Conservation (phyloP, 2,888 invertebrate species). For the Drosophila ezoana region DNA sequence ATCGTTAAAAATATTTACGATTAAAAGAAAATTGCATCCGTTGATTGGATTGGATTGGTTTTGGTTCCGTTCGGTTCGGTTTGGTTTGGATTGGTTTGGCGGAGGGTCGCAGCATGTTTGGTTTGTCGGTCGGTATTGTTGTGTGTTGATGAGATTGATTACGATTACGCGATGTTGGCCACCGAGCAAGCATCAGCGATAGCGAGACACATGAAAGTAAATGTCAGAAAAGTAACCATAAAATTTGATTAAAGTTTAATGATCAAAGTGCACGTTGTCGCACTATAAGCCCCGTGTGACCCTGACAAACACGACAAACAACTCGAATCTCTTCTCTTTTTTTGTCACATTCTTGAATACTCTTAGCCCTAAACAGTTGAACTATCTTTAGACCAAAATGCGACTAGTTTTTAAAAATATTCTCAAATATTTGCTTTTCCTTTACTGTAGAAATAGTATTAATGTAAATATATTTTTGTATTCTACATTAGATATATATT, state of each 20-base stretch:
- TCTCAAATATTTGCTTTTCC: too few relatives aligned
- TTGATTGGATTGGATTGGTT: constrained; percentile 75
- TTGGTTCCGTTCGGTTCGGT: constrained; percentile 27
- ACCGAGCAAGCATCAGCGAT: constrained; percentile 12
- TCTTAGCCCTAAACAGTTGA: background rate
- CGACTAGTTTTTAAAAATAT: too few relatives aligned
- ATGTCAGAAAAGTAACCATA: constrained; percentile 60
- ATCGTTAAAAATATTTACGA: constrained; percentile 75
- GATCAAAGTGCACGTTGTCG: constrained; percentile 40
- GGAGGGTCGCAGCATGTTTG: constrained; percentile 22
- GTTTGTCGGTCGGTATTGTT: constrained; percentile 60
- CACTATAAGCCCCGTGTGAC: constrained; percentile 40
- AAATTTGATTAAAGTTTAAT: constrained; percentile 75
- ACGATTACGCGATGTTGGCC: constrained; percentile 52
- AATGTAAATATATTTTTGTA: too few relatives aligned
- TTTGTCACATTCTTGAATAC: background rate
- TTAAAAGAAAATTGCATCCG: constrained; percentile 80
- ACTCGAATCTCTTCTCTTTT: background rate
- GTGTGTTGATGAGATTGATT: constrained; percentile 77
- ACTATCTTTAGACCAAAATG: too few relatives aligned
- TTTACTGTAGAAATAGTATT: too few relatives aligned
- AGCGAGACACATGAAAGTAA: constrained; percentile 66
- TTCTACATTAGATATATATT: too few relatives aligned
- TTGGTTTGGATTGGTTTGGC: constrained; percentile 26
- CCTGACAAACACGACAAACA: background rate